Base-by-base conservation (phyloP, 2,888 invertebrate species). In the Eristalis pertinax region DNA sequence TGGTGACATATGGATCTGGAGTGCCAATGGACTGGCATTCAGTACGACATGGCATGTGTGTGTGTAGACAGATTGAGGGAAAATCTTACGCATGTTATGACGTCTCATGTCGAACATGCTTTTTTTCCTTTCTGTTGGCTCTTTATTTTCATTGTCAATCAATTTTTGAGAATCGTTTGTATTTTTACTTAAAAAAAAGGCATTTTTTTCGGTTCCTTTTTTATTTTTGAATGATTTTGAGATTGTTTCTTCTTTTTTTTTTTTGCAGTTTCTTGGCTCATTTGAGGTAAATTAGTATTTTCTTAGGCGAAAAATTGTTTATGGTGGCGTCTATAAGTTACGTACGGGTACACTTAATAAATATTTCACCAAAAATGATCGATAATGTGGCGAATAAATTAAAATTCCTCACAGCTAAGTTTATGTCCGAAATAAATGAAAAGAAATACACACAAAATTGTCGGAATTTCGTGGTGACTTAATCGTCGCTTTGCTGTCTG, bases 341-440 rank as follows among this genome's bases (percentile, higher is more conserved):
- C 2, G 10, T 29, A 32, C 32, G 26, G 4, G 32, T 63, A 32
- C 15, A 7, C 7, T 32, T 29, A 68, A 67, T 24, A 75, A 70
- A 72, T 79, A 43, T 79, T 79, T 65, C 56, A 58, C 32, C 58
- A 15, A 22, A 43, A 73, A 73, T 79, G 72, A 73, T 73, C 79
- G 79, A 79, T 72, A 62, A 29, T 67, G 72, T 79, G 73, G 65
- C 38, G 58, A 73, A 67, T 65, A 73, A 60, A 79, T 32, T 43
- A 65, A 50, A 78, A 72, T 58, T 58, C 29, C 19, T 72, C 35
- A 73, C 58, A 65, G 26, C n/a, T 26, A 78, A 11, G 1, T 69
- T 77, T 35, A 26, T 19, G 50, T 19, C 5, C 19, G 5, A 26
- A 62, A 38, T 60, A 43, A 43, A 29, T 13, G 11, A 32, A 43